phyloP scores from a whole-genome alignment of 2,888 invertebrate species.

The Gortyna flavago region DNA sequence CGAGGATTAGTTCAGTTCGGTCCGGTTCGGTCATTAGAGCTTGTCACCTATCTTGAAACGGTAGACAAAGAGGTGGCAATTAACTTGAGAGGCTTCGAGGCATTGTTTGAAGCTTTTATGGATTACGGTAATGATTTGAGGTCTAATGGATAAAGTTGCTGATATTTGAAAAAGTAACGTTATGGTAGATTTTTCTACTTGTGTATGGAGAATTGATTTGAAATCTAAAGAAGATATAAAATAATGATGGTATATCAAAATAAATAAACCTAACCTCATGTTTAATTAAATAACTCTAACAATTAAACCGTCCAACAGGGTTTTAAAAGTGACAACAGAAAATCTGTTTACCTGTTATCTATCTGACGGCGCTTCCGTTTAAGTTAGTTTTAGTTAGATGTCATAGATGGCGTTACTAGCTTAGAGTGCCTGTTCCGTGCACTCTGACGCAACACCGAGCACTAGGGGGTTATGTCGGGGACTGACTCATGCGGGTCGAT shows the following conservation, averaged over 20 bases:
- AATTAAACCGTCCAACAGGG: neutral
- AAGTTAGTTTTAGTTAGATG: too few species aligned
- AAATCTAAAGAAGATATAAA: neutral
- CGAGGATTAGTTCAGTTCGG: conserved; percentile 34
- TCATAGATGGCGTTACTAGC: too few species aligned
- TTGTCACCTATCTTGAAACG: conserved; percentile 38
- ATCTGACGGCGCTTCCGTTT: too few species aligned
- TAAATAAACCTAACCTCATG: neutral
- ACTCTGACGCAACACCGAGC: too few species aligned
- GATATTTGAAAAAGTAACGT: conserved; percentile 25
- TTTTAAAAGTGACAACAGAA: neutral
- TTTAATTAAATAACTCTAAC: neutral
- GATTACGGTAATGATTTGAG: conserved; percentile 40
- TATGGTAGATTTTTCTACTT: neutral
- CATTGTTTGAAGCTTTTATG: conserved; percentile 43
- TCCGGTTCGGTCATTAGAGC: conserved; percentile 43
- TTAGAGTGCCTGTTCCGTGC: too few species aligned
- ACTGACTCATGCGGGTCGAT: too few species aligned
- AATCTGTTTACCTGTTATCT: too few species aligned
- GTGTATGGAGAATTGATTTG: neutral
- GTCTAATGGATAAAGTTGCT: conserved; percentile 10
- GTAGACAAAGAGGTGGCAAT: conserved; percentile 51
- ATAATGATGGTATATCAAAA: neutral
- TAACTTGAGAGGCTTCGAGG: conserved; percentile 23
- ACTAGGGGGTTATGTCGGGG: too few species aligned